Conservation (phyloP, 2,888 invertebrate species). For the Cheilosia grossa region DNA sequence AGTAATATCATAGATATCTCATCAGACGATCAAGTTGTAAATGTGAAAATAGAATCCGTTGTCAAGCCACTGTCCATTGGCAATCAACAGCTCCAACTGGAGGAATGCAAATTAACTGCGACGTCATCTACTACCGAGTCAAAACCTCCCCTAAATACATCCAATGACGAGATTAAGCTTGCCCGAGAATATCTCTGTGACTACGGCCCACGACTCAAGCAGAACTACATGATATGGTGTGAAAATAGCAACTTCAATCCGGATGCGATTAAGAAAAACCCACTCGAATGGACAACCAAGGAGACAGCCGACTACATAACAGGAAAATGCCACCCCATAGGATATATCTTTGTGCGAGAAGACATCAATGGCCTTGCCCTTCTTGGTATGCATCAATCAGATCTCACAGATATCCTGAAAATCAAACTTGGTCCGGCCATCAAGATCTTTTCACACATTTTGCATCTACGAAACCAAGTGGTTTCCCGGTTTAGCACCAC, state of each 20-base stretch:
- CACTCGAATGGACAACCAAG: conserved; percentile 86
- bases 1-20: conserved; percentile 10
- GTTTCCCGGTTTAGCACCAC: conserved; percentile 77
- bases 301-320: conserved; percentile 86
- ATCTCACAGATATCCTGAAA: conserved; percentile 89
- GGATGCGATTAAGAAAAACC: conserved; percentile 83
- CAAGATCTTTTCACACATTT: conserved; percentile 88
- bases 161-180: conserved; percentile 75
- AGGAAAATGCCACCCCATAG: conserved; percentile 76
- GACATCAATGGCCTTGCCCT: conserved; percentile 93
- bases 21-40: conserved; percentile 14
- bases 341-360: conserved; percentile 85
- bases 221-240: conserved; percentile 80
- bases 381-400: conserved; percentile 91
- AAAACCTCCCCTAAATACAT: conserved; percentile 1
- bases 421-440: conserved; percentile 93
- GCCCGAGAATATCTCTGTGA: conserved; percentile 80
- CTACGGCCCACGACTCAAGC: conserved; percentile 81
- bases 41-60: conserved; percentile 4
- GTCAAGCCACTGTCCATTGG: neutral
- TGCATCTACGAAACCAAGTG: conserved; percentile 81
- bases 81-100: neutral
- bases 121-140: conserved; percentile 3
- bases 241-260: conserved; percentile 80
- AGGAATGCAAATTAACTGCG: conserved; percentile 11